A percentile compares a stretch with the other conserved stretches of the same genome.
These are phyloP conservation scores for Plumapathes pennacea DNA, from an alignment of 92 coral and sea anemone genomes.

Conservation along the genomic window DNA sequence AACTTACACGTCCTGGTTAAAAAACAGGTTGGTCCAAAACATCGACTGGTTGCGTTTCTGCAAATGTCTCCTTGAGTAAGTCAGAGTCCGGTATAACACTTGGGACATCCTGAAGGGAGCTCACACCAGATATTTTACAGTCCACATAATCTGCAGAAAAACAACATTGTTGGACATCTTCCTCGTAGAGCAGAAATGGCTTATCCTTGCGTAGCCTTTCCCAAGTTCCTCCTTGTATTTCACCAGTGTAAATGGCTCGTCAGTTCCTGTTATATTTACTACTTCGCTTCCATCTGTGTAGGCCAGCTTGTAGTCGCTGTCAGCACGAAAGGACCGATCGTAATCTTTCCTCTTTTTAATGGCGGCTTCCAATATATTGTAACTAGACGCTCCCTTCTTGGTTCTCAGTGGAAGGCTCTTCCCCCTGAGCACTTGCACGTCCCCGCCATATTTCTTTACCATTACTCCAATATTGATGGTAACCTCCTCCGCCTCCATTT, in stretches of 20 bases:
- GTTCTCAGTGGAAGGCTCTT: not conserved
- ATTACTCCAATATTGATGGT: slow-evolving; percentile 6
- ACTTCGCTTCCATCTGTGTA: not conserved
- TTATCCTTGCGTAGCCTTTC: not conserved
- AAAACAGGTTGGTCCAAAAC: no score
- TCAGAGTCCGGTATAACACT: slow-evolving; percentile 17
- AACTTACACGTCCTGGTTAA: no score
- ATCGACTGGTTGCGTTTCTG: no score
- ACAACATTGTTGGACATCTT: no score
- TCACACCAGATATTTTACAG: no score
- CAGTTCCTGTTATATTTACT: not conserved
- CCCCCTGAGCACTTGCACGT: slow-evolving; percentile 2
- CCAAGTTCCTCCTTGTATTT: not conserved
- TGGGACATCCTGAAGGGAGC: slow-evolving; percentile 8
- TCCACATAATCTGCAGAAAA: no score
- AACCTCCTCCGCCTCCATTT: slow-evolving; percentile 12
- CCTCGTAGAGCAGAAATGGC: no score
- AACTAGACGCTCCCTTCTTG: not conserved
- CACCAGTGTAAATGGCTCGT: not conserved
- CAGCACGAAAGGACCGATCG: not conserved
- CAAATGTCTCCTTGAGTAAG: no score
- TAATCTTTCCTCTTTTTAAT: not conserved
- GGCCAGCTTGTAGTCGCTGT: not conserved
- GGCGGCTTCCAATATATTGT: not conserved
- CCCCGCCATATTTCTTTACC: slow-evolving; percentile 1